Evolutionary conservation across 23 tunicate genomes (phyloP), one percentile per base, ranked within the genome.

Genomic region (Clavelina lepadiformis): DNA sequence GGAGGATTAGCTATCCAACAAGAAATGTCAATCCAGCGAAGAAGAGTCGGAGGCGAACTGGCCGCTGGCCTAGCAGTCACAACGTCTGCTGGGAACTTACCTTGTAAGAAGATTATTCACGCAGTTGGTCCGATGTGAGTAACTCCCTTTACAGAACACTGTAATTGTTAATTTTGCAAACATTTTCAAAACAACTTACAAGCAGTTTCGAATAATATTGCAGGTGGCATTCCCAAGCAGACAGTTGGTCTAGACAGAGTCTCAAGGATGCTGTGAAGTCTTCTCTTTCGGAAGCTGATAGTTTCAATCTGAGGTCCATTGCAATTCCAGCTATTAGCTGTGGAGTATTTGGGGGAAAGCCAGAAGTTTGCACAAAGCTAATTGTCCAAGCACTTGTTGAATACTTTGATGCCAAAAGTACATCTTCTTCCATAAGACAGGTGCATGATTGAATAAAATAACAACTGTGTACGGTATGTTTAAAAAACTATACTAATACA

Each of bases 301-400:
- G 26, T 3, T 46, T 31, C 13, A 35, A 25, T 3, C n/a, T 58
- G 25, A 24, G 61, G 50, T 71, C 86, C 3, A 31, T 80, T 7
- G 78, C 86, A 1, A 71, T 80, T 21, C 86, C 86, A 3, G 78
- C 72, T 2, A 69, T 78, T 6, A 78, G 84, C 41, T 78, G 84
- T 36, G 84, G 84, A 2, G 69, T 57, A 25, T 78, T 78, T 34
- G 84, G 84, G 1, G 84, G 84, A 28, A 44, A 58, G 58, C 30
- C 58, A 2, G 7, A n/a, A 27, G 69, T 32, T 24, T 78, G 84
- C 33, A 36, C 46, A 3, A 59, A 76, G n/a, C 58, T 78, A 3
- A 78, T 78, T 38, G 46, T 58, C 19, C 59, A 70, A 13, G 63
- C 84, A 20, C 37, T 57, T 44, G 45, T 5, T 6, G 51, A 70